Conservation (phyloP, 1,140 invertebrate species). For the Drosophila busckii region DNA sequence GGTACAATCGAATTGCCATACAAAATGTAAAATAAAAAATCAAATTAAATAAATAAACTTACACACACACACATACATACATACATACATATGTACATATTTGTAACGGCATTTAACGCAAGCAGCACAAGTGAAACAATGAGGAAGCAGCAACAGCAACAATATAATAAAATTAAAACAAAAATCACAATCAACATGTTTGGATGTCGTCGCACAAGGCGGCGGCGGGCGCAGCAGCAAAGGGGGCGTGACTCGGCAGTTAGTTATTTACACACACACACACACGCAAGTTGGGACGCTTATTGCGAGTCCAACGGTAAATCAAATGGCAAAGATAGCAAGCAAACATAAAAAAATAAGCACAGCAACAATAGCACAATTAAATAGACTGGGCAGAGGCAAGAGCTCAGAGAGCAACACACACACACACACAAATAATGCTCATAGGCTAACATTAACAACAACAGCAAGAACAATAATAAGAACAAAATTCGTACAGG, state of each 20-base stretch:
- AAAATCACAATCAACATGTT: no score
- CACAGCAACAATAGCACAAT: no score
- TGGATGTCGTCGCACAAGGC: no score
- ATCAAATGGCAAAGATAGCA: slow-evolving; percentile 30
- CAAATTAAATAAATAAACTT: slow-evolving; percentile 1
- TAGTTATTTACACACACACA: slow-evolving; percentile 5
- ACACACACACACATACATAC: not conserved
- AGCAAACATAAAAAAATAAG: not conserved
- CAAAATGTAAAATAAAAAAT: no score
- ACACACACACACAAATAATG: no score
- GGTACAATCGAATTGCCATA: no score
- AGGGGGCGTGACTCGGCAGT: slow-evolving; percentile 1
- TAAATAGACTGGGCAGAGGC: slow-evolving; percentile 20
- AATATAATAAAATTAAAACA: slow-evolving; percentile 18
- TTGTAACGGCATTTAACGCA: slow-evolving; percentile 32
- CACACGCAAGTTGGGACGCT: slow-evolving; percentile 2
- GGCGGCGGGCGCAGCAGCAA: no score
- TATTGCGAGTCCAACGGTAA: slow-evolving; percentile 36
- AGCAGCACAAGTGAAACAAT: slow-evolving; percentile 9
- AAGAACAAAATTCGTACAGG: not conserved
- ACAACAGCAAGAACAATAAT: slow-evolving; percentile 5
- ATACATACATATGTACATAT: not conserved
- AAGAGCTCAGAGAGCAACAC: no score
- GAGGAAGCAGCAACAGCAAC: slow-evolving; percentile 11
- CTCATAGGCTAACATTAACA: no score